Conservation (phyloP, 2,888 invertebrate species). For the Lepidochrysops patricia region DNA sequence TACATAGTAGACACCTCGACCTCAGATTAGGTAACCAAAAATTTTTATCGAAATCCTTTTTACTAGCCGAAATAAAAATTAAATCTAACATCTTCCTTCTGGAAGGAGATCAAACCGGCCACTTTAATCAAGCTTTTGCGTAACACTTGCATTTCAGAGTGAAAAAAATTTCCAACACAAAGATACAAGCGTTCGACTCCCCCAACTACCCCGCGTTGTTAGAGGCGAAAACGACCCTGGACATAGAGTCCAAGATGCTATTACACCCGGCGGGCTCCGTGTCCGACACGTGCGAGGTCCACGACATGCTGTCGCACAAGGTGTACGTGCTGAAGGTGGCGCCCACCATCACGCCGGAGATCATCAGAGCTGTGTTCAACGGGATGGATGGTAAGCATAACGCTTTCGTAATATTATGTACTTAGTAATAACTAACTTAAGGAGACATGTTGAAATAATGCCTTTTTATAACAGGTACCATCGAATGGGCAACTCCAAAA, state of each 20-base stretch:
- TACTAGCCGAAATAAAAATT: no score
- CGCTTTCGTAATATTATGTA: neutral
- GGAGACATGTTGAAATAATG: no score
- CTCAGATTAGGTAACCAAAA: no score
- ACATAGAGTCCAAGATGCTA: conserved; percentile 79
- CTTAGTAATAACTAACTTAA: no score
- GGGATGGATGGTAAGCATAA: conserved; percentile 74
- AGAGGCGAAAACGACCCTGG: conserved; percentile 75
- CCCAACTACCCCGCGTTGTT: conserved; percentile 90
- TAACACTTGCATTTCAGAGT: conserved; percentile 62
- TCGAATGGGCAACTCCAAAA: no score
- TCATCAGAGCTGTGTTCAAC: conserved; percentile 80
- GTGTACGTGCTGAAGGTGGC: conserved; percentile 91
- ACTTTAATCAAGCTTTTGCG: neutral
- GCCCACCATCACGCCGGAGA: conserved; percentile 90
- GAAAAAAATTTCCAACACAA: conserved; percentile 83
- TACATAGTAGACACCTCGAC: no score
- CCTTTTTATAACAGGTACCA: no score
- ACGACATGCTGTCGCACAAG: conserved; percentile 83
- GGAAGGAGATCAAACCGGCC: no score
- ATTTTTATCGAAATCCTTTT: no score
- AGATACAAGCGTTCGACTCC: conserved; percentile 87
- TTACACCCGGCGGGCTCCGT: conserved; percentile 53
- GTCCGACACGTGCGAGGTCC: conserved; percentile 78
- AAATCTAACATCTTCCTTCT: no score